Percentiles rank a stretch among this genome's conserved stretches.
Conservation (phyloP, 2,888 invertebrate species). For the Mesorhabditis belari region DNA sequence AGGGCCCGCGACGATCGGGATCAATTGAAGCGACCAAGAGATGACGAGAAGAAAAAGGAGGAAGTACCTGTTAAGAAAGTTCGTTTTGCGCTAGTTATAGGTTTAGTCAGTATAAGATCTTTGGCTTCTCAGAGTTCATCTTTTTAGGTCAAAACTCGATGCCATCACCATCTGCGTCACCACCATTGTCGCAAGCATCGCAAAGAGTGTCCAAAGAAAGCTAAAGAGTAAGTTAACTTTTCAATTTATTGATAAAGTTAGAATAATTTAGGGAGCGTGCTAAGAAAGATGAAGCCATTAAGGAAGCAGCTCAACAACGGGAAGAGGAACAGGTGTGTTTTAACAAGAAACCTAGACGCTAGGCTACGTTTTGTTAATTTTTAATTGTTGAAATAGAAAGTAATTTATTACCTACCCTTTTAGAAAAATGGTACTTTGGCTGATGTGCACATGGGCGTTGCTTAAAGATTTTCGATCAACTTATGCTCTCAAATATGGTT, state of each 20-base stretch:
- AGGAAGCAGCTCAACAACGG: constrained; percentile 1
- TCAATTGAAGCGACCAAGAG: background rate
- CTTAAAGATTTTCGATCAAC: too few relatives aligned
- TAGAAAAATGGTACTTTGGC: background rate
- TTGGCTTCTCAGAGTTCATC: background rate
- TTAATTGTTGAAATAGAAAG: background rate
- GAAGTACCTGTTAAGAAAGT: background rate
- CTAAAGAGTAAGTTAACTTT: constrained; percentile 27
- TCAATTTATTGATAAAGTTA: background rate
- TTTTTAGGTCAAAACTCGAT: constrained; percentile 15
- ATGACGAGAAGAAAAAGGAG: background rate
- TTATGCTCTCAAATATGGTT: too few relatives aligned
- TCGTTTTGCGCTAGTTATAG: too few relatives aligned
- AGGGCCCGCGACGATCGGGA: background rate
- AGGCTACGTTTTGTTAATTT: too few relatives aligned
- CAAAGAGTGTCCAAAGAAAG: constrained; percentile 41
- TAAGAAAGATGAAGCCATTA: background rate
- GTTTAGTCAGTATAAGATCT: too few relatives aligned
- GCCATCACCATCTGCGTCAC: constrained; percentile 47
- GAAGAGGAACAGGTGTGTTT: background rate
- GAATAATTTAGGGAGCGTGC: constrained; percentile 1
- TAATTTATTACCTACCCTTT: background rate
- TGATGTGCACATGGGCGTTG: background rate
- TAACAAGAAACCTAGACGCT: too few relatives aligned
- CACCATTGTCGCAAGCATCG: constrained; percentile 51